These are phyloP conservation scores for Nesidiocoris tenuis DNA, from an alignment of 2,888 invertebrate species.

Conservation along the genomic window DNA sequence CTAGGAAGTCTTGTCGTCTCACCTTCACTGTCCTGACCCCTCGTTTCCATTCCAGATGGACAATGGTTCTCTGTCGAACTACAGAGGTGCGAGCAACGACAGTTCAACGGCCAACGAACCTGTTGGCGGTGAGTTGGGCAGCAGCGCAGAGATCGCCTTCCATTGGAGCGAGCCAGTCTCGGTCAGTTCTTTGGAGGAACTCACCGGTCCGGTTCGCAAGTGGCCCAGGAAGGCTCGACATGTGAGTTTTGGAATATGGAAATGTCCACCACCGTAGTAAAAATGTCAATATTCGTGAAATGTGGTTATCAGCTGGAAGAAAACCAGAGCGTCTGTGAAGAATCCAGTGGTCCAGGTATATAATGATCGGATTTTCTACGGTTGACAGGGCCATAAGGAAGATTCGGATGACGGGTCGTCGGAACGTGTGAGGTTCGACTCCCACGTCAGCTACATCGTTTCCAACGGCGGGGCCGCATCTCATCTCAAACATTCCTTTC, in stretches of 20 bases:
- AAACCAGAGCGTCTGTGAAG: no score
- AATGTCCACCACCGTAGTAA: no score
- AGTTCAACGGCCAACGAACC: constrained; percentile 34
- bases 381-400: constrained; percentile 50
- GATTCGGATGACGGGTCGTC: constrained; percentile 61
- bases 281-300: no score
- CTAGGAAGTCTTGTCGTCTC: no score
- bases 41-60: no score
- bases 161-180: constrained; percentile 53
- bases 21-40: no score
- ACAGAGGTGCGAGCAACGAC: constrained; percentile 45
- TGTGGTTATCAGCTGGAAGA: no score
- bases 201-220: constrained; percentile 53
- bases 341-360: no score
- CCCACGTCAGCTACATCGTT: constrained; percentile 63
- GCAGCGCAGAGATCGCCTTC: constrained; percentile 47
- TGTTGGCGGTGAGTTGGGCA: constrained; percentile 2
- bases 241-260: constrained; percentile 14
- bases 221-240: constrained; percentile 53
- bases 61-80: constrained; percentile 51
- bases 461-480: constrained; percentile 29
- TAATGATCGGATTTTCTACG: no score
- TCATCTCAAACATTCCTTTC: constrained; percentile 31
- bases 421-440: constrained; percentile 66
- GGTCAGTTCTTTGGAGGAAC: constrained; percentile 57